Percentiles rank a stretch among this genome's conserved stretches.
phyloP scores from a whole-genome alignment of 1,140 invertebrate species.

The Tetramorium parvispinum region DNA sequence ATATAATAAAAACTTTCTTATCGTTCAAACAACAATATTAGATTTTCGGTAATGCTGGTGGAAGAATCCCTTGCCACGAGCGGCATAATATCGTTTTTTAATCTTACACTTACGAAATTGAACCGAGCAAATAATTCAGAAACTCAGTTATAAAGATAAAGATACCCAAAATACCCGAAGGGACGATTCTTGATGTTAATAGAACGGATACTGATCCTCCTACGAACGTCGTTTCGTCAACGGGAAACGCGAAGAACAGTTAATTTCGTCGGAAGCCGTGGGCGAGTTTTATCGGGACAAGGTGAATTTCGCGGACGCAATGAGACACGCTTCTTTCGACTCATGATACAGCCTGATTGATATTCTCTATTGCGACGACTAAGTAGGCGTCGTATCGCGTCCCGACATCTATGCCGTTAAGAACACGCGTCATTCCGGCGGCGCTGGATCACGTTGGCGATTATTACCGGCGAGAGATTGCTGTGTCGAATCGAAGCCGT shows the following conservation, averaged over 20 bases:
- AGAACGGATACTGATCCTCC: neutral
- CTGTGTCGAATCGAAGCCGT: neutral
- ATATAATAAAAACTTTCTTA: neutral
- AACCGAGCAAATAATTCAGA: neutral
- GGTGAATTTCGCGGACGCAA: slow-evolving; percentile 30
- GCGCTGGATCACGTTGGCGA: neutral
- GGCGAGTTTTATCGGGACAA: slow-evolving; percentile 47
- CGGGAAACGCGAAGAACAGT: neutral
- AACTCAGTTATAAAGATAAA: neutral
- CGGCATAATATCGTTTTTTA: neutral
- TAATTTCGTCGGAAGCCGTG: slow-evolving; percentile 30
- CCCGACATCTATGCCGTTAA: neutral
- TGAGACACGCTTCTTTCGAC: neutral
- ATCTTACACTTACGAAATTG: neutral
- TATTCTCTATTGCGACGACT: neutral
- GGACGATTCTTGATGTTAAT: neutral
- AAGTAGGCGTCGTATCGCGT: slow-evolving; percentile 33
- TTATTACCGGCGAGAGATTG: neutral
- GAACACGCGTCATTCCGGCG: neutral
- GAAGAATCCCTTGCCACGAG: neutral
- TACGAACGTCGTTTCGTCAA: slow-evolving; percentile 9
- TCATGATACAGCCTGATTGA: slow-evolving; percentile 15
- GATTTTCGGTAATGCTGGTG: neutral
- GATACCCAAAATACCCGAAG: neutral
- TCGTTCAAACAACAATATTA: neutral